phyloP scores from a whole-genome alignment of 2,888 invertebrate species.

The Tenthredo livida region DNA sequence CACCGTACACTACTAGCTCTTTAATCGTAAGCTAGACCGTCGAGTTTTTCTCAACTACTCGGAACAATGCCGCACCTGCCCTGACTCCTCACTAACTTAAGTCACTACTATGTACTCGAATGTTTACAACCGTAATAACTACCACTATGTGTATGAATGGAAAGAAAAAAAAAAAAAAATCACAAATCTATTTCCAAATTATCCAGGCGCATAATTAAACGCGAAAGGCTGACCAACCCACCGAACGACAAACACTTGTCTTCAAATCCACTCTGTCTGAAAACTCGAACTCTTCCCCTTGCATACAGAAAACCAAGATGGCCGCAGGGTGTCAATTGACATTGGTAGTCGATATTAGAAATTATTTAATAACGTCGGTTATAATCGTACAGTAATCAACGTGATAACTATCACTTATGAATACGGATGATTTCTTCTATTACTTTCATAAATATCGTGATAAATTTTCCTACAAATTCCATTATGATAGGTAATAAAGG shows the following conservation, averaged over 20 bases:
- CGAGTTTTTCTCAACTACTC: neutral
- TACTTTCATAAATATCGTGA: neutral
- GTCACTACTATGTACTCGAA: slow-evolving; percentile 10
- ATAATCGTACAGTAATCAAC: neutral
- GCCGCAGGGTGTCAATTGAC: slow-evolving; percentile 65
- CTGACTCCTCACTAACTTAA: slow-evolving; percentile 34
- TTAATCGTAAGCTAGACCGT: slow-evolving; percentile 9
- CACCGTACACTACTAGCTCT: slow-evolving; percentile 30
- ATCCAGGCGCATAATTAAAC: slow-evolving; percentile 59
- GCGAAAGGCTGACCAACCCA: slow-evolving; percentile 54
- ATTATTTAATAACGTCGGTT: slow-evolving; percentile 29
- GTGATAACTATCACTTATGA: neutral
- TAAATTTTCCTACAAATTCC: neutral
- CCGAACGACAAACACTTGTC: slow-evolving; percentile 52
- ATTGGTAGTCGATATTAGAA: slow-evolving; percentile 55
- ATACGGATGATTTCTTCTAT: neutral
- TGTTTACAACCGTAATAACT: slow-evolving; percentile 50
- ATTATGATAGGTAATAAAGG: slow-evolving; percentile 30
- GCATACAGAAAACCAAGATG: slow-evolving; percentile 65
- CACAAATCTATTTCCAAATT: slow-evolving; percentile 52
- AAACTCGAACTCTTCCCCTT: slow-evolving; percentile 36
- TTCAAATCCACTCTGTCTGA: slow-evolving; percentile 16
- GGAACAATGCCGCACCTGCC: slow-evolving; percentile 58
- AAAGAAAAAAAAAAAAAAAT: slow-evolving; percentile 28
- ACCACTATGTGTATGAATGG: neutral